Evolutionary conservation across 2,113 vertebrate genomes (phyloP).

Genomic region (Cricetomys ansorgei): DNA sequence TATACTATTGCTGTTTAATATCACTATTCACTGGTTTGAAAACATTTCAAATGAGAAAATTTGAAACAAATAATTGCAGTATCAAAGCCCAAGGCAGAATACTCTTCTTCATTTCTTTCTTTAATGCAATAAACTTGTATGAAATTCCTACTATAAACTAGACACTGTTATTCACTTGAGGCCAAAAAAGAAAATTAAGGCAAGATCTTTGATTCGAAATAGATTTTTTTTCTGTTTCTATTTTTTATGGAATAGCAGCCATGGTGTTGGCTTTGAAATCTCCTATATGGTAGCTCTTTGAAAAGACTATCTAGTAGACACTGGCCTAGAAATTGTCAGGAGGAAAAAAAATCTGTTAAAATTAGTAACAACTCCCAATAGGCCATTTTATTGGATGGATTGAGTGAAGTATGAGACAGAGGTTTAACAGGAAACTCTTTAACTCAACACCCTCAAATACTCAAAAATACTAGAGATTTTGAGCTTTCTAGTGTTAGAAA

Average conservation of each 20-base stretch:
- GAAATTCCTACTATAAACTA: neutral
- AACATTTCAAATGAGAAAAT: conserved; percentile 56
- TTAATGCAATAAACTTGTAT: neutral
- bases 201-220: conserved; percentile 10
- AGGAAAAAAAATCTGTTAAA: conserved; percentile 6
- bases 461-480: neutral
- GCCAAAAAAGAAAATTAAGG: conserved; percentile 40
- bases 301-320: neutral
- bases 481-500: neutral
- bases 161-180: neutral
- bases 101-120: neutral
- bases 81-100: conserved; percentile 29
- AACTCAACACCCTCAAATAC: neutral
- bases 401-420: neutral
- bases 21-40: conserved; percentile 51
- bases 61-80: conserved; percentile 36
- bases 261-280: neutral
- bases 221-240: too few relatives aligned
- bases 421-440: neutral
- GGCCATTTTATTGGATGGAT: neutral
- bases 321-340: conserved; percentile 38
- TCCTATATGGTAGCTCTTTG: neutral
- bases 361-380: neutral
- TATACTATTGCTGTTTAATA: conserved; percentile 4
- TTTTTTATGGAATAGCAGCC: conserved; percentile 20